phyloP scores from a whole-genome alignment of 2,113 vertebrate genomes.

The Melanocharis versteri region DNA sequence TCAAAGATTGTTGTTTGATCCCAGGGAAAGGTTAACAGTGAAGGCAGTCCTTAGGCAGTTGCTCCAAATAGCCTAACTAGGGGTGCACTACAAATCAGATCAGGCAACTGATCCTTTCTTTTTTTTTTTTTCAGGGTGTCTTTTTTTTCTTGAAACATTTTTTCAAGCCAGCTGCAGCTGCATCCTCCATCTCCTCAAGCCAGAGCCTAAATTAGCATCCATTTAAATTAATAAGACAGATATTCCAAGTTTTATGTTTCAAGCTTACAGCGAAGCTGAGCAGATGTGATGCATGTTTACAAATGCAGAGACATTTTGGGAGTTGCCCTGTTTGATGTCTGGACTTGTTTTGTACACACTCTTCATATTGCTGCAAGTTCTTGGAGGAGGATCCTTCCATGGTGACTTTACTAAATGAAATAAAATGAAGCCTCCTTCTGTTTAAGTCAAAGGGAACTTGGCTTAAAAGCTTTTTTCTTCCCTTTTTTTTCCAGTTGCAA shows the following conservation, averaged over 20 bases:
- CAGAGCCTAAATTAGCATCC: conserved; percentile 4
- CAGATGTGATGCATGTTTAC: conserved; percentile 53
- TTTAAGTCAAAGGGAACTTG: conserved; percentile 6
- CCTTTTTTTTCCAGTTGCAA: neutral
- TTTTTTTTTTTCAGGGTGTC: neutral
- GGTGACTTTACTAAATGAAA: conserved; percentile 16
- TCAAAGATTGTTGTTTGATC: neutral
- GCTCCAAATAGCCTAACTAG: neutral
- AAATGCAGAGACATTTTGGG: conserved; percentile 48
- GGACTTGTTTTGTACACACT: conserved; percentile 48
- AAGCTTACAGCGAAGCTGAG: conserved; percentile 16
- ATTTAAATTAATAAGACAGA: conserved; percentile 8
- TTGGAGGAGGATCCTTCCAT: conserved; percentile 4
- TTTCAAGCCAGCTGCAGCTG: conserved; percentile 4
- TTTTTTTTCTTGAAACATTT: neutral
- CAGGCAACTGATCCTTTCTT: neutral
- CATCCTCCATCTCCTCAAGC: neutral
- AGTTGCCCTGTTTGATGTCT: conserved; percentile 52
- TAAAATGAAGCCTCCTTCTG: neutral
- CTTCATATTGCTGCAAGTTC: neutral
- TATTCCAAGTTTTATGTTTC: conserved; percentile 30
- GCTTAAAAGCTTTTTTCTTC: neutral
- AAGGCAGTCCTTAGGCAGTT: neutral
- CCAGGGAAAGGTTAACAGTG: neutral
- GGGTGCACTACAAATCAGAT: neutral